phyloP scores from a whole-genome alignment of 2,888 invertebrate genomes.

The Thalpophila matura region DNA sequence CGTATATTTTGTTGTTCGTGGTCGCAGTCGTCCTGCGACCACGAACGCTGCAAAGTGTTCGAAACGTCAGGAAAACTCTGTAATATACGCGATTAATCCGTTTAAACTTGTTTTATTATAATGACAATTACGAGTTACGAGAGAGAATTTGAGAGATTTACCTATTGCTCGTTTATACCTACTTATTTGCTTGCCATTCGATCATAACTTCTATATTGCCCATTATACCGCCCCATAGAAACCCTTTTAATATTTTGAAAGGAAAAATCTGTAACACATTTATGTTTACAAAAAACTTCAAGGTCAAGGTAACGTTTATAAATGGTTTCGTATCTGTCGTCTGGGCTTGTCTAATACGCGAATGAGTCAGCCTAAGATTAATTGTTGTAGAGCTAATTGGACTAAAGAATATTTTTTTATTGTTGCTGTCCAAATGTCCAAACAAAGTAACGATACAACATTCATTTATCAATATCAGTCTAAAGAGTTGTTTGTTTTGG shows the following conservation, averaged over 20 bases:
- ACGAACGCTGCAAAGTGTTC: too few species aligned
- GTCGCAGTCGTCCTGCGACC: too few species aligned
- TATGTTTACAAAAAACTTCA: conserved; percentile 17
- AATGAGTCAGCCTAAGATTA: conserved; percentile 50
- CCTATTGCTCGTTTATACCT: not conserved
- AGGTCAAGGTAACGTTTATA: conserved; percentile 10
- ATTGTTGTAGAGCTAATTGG: conserved; percentile 41
- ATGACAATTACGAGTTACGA: too few species aligned
- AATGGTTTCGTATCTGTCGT: conserved; percentile 28
- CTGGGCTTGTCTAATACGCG: conserved; percentile 22
- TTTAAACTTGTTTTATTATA: too few species aligned
- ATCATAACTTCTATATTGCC: too few species aligned
- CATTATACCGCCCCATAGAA: too few species aligned
- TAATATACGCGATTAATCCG: too few species aligned
- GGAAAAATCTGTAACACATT: not conserved
- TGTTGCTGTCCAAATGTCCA: conserved; percentile 36
- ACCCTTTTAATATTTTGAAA: not conserved
- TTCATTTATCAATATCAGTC: conserved; percentile 42
- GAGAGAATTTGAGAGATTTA: too few species aligned
- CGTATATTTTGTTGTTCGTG: too few species aligned
- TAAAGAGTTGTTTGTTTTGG: conserved; percentile 18
- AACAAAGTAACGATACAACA: conserved; percentile 10
- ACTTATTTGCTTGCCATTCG: too few species aligned
- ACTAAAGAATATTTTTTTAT: conserved; percentile 32
- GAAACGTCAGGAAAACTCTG: too few species aligned